Conservation (phyloP, 2,797 vertebrate genomes). For the Taeniopygia guttata region DNA sequence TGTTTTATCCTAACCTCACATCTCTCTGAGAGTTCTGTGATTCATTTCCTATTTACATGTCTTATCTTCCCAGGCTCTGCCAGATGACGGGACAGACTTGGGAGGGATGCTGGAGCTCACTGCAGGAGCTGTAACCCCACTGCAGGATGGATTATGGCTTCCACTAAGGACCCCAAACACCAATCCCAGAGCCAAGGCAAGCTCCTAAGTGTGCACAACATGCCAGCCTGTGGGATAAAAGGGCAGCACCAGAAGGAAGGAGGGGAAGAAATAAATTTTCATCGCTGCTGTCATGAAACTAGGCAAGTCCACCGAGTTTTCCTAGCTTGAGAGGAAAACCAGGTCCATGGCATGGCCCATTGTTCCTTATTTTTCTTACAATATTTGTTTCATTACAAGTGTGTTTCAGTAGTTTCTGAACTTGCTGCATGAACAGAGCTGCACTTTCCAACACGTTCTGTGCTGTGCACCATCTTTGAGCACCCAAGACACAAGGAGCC, state of each 20-base stretch:
- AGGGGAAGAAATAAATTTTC: background rate
- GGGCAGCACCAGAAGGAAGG: background rate
- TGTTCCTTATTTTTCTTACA: background rate
- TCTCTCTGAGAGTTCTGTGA: background rate
- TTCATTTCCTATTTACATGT: background rate
- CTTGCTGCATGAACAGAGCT: background rate
- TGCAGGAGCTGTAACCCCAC: background rate
- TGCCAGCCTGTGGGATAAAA: rapidly evolving
- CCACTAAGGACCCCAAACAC: too few species aligned
- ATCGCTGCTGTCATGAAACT: background rate
- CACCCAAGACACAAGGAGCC: background rate
- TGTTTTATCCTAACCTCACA: background rate
- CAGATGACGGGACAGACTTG: rapidly evolving
- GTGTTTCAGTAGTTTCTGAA: background rate
- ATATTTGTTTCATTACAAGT: background rate
- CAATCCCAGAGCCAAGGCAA: background rate
- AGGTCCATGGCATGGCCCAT: too few species aligned
- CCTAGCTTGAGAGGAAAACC: background rate
- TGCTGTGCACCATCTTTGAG: background rate
- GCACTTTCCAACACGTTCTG: background rate
- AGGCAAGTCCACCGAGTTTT: background rate
- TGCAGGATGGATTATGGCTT: background rate
- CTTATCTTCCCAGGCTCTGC: background rate
- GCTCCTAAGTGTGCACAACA: rapidly evolving
- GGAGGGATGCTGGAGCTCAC: background rate